Evolutionary conservation across 1,140 invertebrate genomes (phyloP).

Genomic region (Cotesia chilonis): DNA sequence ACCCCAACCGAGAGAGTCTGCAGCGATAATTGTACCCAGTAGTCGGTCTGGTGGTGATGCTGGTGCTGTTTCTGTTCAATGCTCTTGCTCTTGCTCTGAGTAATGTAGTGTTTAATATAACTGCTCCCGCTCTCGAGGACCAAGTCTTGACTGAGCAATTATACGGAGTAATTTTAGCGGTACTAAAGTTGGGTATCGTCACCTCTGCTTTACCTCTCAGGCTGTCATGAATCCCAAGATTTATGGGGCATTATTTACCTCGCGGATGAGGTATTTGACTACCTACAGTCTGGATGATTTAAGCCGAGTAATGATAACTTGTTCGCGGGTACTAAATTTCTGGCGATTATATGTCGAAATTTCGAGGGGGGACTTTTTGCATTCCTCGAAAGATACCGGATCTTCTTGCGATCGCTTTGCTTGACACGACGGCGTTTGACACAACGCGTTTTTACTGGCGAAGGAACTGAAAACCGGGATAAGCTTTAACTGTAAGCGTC

Average conservation of each 20-base stretch:
- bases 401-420: no score
- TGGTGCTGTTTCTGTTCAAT: no score
- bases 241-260: conserved; percentile 32
- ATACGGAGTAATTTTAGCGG: conserved; percentile 28
- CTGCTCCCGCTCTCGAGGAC: neutral
- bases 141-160: conserved; percentile 24
- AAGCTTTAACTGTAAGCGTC: conserved; percentile 18
- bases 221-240: conserved; percentile 24
- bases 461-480: neutral
- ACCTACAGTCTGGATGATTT: neutral
- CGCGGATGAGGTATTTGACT: neutral
- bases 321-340: no score
- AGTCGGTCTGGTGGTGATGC: neutral
- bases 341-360: no score
- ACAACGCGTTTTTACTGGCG: conserved; percentile 11
- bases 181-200: conserved; percentile 11
- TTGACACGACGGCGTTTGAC: neutral
- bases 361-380: no score
- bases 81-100: no score
- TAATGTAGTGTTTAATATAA: no score
- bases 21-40: conserved; percentile 32
- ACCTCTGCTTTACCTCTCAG: conserved; percentile 19
- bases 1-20: neutral
- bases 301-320: neutral
- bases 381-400: no score